phyloP scores from a whole-genome alignment of 2,797 vertebrate species.

The Chelmon rostratus region DNA sequence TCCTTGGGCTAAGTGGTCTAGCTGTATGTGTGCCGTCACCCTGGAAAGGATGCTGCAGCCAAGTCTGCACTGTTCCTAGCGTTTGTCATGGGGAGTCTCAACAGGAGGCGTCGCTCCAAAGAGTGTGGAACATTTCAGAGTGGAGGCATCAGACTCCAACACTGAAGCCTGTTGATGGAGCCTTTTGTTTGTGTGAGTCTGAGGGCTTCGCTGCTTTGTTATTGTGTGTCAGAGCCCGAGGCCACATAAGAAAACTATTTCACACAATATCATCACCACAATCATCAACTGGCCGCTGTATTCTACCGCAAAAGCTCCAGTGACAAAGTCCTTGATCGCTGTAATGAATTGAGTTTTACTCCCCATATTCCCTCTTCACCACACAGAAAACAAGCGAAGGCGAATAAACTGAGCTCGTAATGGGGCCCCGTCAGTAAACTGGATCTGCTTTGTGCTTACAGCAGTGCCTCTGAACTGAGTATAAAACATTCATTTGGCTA shows the following conservation, averaged over 20 bases:
- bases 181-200: constrained; percentile 11
- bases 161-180: constrained; percentile 6
- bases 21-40: constrained; percentile 25
- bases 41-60: constrained; percentile 21
- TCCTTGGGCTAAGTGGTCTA: constrained; percentile 40
- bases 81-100: constrained; percentile 26
- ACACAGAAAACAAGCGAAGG: constrained; percentile 4
- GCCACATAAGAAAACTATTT: constrained; percentile 34
- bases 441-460: constrained; percentile 22
- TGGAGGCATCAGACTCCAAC: background rate
- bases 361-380: constrained; percentile 1
- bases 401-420: constrained; percentile 16
- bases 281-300: constrained; percentile 33
- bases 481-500: constrained; percentile 7
- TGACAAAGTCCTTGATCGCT: constrained; percentile 49
- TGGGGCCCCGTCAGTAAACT: constrained; percentile 14
- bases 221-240: constrained; percentile 17
- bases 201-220: background rate
- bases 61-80: constrained; percentile 13
- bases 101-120: background rate
- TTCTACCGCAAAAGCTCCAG: constrained; percentile 16
- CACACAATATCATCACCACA: constrained; percentile 41
- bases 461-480: background rate
- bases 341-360: constrained; percentile 57
- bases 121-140: constrained; percentile 24